Percentiles rank a stretch among this genome's conserved stretches.
phyloP scores from a whole-genome alignment of 2,797 vertebrate genomes.

The Sorex maritimensis region DNA sequence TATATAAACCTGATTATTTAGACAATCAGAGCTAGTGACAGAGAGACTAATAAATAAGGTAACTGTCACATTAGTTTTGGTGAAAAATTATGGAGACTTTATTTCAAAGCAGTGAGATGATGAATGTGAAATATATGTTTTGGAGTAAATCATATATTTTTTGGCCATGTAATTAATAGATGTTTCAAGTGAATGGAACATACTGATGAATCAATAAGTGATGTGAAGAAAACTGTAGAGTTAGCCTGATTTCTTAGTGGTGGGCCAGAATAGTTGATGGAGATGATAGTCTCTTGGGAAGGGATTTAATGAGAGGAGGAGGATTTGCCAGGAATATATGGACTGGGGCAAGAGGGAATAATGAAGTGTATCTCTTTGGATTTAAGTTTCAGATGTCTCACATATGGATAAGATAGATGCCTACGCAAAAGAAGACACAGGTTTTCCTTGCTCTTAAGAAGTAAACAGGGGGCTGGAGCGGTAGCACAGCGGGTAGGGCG shows the following conservation, averaged over 20 bases:
- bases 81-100: background rate
- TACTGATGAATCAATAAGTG: background rate
- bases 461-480: too few species aligned
- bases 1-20: background rate
- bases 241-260: background rate
- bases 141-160: slow-evolving; percentile 13
- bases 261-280: background rate
- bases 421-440: background rate
- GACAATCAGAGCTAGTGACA: background rate
- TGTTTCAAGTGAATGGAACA: background rate
- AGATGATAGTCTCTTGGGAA: background rate
- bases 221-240: background rate
- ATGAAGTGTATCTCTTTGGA: background rate
- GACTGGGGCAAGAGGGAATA: background rate
- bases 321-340: background rate
- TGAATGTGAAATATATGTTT: background rate
- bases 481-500: too few species aligned
- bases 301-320: background rate
- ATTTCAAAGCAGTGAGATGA: background rate
- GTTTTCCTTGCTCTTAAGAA: too few species aligned
- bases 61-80: background rate
- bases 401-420: background rate
- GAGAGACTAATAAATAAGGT: background rate
- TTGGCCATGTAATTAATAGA: too few species aligned
- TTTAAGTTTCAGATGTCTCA: slow-evolving; percentile 9